Evolutionary conservation across 2,797 vertebrate species (phyloP).

Genomic region (Centropyge bicolor): DNA sequence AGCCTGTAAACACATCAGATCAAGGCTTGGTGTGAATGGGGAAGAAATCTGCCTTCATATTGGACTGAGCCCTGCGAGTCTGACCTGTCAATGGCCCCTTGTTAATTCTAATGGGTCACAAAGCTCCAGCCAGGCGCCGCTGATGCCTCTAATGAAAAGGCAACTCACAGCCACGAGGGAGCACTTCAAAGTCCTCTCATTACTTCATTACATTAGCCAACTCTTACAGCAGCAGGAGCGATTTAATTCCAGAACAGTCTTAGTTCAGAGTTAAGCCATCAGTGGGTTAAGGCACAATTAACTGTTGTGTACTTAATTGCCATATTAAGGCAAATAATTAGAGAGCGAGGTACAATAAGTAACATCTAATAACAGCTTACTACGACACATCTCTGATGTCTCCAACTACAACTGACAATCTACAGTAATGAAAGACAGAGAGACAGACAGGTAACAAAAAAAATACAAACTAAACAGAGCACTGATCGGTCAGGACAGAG

Average conservation of each 20-base stretch:
- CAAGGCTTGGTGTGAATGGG: constrained; percentile 46
- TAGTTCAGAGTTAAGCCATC: constrained; percentile 30
- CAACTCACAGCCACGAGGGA: constrained; percentile 72
- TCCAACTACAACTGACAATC: constrained; percentile 76
- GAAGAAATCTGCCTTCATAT: constrained; percentile 62
- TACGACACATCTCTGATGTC: constrained; percentile 85
- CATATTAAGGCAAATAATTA: constrained; percentile 71
- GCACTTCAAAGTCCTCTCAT: constrained; percentile 82
- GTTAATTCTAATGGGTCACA: constrained; percentile 86
- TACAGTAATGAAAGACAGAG: constrained; percentile 14
- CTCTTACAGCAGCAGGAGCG: constrained; percentile 63
- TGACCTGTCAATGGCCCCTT: constrained; percentile 81
- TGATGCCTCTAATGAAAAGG: constrained; percentile 85
- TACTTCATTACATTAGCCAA: constrained; percentile 72
- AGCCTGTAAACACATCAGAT: constrained; percentile 59
- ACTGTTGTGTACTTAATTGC: constrained; percentile 59
- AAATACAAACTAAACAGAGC: background rate
- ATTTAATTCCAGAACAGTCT: constrained; percentile 63
- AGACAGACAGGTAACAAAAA: background rate
- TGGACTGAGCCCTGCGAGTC: constrained; percentile 57
- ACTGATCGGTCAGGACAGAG: constrained; percentile 8
- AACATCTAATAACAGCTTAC: constrained; percentile 63
- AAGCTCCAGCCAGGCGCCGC: constrained; percentile 78
- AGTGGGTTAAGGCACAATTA: constrained; percentile 49
- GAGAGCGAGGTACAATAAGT: constrained; percentile 63